Conservation (phyloP, 2,888 invertebrate species). For the Andrena marginata region DNA sequence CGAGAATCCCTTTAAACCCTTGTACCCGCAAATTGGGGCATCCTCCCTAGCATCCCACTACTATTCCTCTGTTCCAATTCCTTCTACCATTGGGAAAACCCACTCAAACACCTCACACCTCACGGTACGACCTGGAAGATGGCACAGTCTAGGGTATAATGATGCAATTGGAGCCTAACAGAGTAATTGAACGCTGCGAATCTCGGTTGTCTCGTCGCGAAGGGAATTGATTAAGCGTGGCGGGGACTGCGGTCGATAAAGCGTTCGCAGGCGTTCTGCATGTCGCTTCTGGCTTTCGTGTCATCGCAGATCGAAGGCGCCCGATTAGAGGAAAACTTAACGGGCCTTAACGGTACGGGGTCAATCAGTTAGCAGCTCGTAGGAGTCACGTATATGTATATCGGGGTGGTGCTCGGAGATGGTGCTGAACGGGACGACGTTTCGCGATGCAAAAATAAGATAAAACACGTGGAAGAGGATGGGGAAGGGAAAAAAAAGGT, state of each 20-base stretch:
- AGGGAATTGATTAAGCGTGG: not conserved
- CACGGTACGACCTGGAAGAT: not conserved
- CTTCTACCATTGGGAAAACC: not conserved
- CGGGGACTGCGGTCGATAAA: constrained; percentile 2
- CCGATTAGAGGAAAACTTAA: constrained; percentile 61
- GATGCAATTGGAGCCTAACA: not conserved
- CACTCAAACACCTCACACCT: not conserved
- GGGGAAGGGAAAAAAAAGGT: constrained; percentile 4
- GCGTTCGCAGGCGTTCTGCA: constrained; percentile 6
- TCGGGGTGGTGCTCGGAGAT: constrained; percentile 70
- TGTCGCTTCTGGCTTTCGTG: constrained; percentile 40
- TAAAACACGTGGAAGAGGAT: constrained; percentile 14
- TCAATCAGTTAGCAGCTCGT: constrained; percentile 67
- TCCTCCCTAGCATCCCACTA: not conserved
- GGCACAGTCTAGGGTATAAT: not conserved
- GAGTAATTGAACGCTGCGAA: constrained; percentile 6
- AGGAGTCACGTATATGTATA: constrained; percentile 62
- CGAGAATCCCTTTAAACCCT: not conserved
- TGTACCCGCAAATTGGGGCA: not conserved
- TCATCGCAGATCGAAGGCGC: constrained; percentile 57
- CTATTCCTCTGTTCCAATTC: not conserved
- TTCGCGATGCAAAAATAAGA: constrained; percentile 43
- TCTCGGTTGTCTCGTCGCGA: not conserved
- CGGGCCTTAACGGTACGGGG: constrained; percentile 71
- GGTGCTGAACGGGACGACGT: constrained; percentile 68